Evolutionary conservation across 37 sponge, comb jelly and placozoan genomes (phyloP).

Genomic region (Theonella swinhoei): DNA sequence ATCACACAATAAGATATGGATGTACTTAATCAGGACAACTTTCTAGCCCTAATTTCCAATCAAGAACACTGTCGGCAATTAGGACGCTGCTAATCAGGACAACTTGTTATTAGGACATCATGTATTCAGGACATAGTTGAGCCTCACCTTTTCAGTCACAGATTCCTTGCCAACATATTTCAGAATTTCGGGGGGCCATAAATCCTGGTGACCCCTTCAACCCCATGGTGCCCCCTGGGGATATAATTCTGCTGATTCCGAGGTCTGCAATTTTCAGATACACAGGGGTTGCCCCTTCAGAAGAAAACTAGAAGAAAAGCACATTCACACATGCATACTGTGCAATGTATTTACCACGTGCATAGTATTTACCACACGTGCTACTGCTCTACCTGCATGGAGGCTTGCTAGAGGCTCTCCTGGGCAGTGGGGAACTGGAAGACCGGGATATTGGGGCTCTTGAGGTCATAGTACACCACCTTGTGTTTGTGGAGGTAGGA

Average conservation of each 20-base stretch:
- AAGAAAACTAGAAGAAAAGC: not conserved
- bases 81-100: no score
- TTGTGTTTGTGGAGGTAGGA: conserved; percentile 77
- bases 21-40: no score
- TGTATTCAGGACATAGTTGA: no score
- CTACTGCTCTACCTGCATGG: no score
- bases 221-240: conserved; percentile 72
- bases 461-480: conserved; percentile 89
- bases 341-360: no score
- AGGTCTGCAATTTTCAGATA: conserved; percentile 87
- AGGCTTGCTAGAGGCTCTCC: conserved; percentile 41
- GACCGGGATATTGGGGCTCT: conserved; percentile 86
- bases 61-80: no score
- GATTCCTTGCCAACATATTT: conserved; percentile 84
- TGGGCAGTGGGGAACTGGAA: conserved; percentile 79
- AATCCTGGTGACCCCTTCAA: conserved; percentile 89
- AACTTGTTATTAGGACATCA: no score
- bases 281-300: conserved; percentile 1
- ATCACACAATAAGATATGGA: no score
- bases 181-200: conserved; percentile 94
- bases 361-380: no score
- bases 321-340: no score
- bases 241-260: conserved; percentile 78
- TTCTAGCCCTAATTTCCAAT: no score
- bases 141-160: conserved; percentile 71